Percentiles rank a stretch among this genome's conserved stretches.
phyloP scores from a whole-genome alignment of 2,797 vertebrate genomes.

The Caiman crocodilus region DNA sequence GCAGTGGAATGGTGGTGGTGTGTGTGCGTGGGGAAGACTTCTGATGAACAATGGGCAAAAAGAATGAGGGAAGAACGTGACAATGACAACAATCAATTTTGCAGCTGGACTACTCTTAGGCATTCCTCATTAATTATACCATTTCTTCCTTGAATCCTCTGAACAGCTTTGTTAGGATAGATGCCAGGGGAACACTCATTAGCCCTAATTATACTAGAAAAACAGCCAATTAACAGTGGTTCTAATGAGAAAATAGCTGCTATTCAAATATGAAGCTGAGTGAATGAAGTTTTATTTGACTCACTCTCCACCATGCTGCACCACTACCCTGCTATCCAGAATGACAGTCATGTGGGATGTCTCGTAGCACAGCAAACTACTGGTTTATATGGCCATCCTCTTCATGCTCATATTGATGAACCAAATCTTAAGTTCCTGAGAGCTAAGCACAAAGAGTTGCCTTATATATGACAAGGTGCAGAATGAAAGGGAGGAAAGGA shows the following conservation, averaged over 20 bases:
- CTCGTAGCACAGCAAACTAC: neutral
- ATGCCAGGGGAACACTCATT: neutral
- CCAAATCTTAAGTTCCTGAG: neutral
- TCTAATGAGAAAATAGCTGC: neutral
- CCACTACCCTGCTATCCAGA: neutral
- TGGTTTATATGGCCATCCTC: neutral
- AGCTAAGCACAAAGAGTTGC: neutral
- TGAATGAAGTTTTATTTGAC: neutral
- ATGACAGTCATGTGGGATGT: neutral
- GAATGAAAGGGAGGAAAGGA: neutral
- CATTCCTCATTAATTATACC: neutral
- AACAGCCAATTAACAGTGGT: neutral
- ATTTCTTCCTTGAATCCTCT: neutral
- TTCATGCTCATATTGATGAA: neutral
- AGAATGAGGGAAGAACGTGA: neutral
- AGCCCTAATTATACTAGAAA: neutral
- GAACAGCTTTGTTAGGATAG: neutral
- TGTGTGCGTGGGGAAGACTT: too few species aligned
- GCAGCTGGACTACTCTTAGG: neutral
- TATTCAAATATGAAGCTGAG: neutral
- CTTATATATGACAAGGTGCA: neutral
- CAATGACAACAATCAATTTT: neutral
- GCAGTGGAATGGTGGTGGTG: too few species aligned
- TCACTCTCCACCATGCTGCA: neutral
- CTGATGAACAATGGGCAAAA: rapidly evolving